Evolutionary conservation across 2,888 invertebrate genomes (phyloP).

Genomic region (Diogma glabrata): DNA sequence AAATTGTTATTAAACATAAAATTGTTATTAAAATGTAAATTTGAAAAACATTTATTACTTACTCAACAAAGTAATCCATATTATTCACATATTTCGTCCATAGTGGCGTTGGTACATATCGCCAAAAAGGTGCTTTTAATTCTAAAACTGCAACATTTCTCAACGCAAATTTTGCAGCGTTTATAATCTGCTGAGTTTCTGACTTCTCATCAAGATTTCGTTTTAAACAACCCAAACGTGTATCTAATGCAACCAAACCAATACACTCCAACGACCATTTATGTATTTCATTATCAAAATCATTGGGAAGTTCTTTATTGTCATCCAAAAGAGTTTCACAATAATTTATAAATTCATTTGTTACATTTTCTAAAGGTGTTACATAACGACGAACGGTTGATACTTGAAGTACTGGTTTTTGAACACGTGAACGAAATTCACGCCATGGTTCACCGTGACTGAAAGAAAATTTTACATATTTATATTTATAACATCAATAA

Average conservation of each 20-base stretch:
- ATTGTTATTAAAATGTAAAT: too few species aligned
- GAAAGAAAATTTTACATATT: too few species aligned
- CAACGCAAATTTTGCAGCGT: slow-evolving; percentile 72
- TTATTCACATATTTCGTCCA: slow-evolving; percentile 75
- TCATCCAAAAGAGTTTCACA: slow-evolving; percentile 45
- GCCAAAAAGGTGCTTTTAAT: slow-evolving; percentile 75
- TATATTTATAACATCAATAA: too few species aligned
- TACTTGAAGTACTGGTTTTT: slow-evolving; percentile 77
- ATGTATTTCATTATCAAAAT: slow-evolving; percentile 81
- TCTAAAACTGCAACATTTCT: slow-evolving; percentile 72
- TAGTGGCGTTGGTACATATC: slow-evolving; percentile 65
- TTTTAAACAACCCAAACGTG: slow-evolving; percentile 70
- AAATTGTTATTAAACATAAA: too few species aligned
- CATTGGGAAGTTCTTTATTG: slow-evolving; percentile 58
- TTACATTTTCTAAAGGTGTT: slow-evolving; percentile 62
- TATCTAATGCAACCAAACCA: slow-evolving; percentile 76
- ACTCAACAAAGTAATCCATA: slow-evolving; percentile 81
- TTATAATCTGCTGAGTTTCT: slow-evolving; percentile 74
- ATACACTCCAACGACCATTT: slow-evolving; percentile 92
- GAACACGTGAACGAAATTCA: slow-evolving; percentile 74
- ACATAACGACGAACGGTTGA: slow-evolving; percentile 70
- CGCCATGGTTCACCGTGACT: slow-evolving; percentile 92
- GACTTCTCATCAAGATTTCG: slow-evolving; percentile 54
- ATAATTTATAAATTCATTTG: slow-evolving; percentile 63
- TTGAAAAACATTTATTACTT: too few species aligned